These are phyloP conservation scores for Tachysurus vachellii DNA, from an alignment of 2,113 vertebrate genomes.

Conservation along the genomic window DNA sequence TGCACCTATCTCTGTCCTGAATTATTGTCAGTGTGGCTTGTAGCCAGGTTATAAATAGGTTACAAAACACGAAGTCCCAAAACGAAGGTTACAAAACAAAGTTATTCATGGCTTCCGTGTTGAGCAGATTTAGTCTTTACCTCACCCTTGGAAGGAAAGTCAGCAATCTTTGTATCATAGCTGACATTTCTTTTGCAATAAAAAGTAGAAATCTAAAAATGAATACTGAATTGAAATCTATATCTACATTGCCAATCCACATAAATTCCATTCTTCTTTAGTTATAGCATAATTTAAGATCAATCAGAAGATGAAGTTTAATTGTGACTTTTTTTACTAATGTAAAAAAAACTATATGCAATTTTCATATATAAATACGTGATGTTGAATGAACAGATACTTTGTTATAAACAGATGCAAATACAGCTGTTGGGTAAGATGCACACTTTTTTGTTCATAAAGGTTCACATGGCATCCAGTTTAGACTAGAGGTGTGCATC, in stretches of 20 bases:
- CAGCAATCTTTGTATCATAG: background rate
- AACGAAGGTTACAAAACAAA: background rate
- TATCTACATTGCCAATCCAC: background rate
- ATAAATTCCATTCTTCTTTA: background rate
- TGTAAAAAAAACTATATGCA: background rate
- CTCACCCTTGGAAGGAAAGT: background rate
- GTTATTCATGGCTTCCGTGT: background rate
- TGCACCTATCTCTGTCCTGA: background rate
- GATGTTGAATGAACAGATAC: background rate
- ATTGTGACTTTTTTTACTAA: background rate
- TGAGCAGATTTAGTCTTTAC: background rate
- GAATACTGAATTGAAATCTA: background rate
- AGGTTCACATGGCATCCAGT: background rate
- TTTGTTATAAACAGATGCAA: background rate
- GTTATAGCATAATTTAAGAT: background rate
- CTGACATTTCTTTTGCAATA: background rate
- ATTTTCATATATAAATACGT: background rate
- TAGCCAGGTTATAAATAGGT: background rate
- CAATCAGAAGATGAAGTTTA: background rate
- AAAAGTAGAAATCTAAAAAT: background rate
- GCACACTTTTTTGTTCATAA: background rate
- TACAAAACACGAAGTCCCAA: background rate
- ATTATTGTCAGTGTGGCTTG: background rate
- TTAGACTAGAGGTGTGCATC: background rate
- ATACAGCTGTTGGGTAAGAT: background rate